Conservation (phyloP, 92 coral and sea anemone genomes). For the Micromussa lordhowensis region DNA sequence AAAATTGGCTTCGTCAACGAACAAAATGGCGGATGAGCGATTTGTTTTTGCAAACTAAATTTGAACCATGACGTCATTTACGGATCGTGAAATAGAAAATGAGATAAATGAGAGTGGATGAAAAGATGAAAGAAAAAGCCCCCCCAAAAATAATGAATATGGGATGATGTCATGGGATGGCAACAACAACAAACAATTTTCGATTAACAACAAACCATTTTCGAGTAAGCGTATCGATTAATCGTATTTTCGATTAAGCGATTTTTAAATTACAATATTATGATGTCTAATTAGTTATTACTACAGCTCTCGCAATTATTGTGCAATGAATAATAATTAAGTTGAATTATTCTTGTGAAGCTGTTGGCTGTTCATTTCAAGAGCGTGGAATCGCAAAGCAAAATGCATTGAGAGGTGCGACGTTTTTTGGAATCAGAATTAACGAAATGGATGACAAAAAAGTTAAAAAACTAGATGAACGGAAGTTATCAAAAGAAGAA, state of each 20-base stretch:
- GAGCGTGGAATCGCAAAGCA: not conserved
- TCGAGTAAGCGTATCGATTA: no score
- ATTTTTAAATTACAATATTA: not conserved
- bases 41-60: not conserved
- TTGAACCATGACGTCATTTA: slow-evolving; percentile 31
- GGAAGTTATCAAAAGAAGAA: slow-evolving; percentile 18
- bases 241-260: no score
- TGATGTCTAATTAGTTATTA: not conserved
- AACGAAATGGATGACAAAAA: not conserved
- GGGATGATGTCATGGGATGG: not conserved
- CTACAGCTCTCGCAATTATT: not conserved
- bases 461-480: not conserved
- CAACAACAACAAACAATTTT: no score
- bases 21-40: slow-evolving; percentile 33
- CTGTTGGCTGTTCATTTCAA: not conserved
- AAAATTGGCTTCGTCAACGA: not conserved
- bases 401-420: not conserved
- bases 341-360: not conserved
- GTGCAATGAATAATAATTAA: not conserved
- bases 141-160: not conserved
- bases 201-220: no score
- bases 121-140: no score
- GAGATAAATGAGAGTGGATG: no score
- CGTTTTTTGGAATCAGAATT: not conserved
- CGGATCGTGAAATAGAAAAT: no score